Base-by-base conservation (phyloP, 1,140 invertebrate species). In the Bombus waltoni region DNA sequence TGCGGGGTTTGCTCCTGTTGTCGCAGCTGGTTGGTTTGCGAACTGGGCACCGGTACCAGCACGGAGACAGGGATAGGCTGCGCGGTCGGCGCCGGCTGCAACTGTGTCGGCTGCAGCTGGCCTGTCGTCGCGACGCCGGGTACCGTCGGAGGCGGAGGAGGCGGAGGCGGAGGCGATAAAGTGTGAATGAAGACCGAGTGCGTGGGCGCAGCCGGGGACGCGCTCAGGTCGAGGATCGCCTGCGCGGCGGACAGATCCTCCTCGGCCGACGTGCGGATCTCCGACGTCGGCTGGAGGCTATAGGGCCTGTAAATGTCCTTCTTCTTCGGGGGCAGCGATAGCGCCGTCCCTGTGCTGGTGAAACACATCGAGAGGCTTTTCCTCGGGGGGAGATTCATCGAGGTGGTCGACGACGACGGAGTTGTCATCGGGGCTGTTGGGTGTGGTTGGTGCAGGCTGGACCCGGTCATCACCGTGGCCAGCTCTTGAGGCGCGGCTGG, bases 301-400 rank as follows among this genome's bases (percentile, higher is more conserved):
- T 98, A 98, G 0, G 98, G 98, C 74, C 98, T 96, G 94, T 98
- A 98, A 85, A 98, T 98, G 93, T 98, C 98, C 94, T 98, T 98
- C 94, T 98, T 98, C 93, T 98, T 98, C 0, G 98, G 98, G 57
- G 98, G 97, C 85, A 98, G 93, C 75, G 97, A 98, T 1, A 98
- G 94, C 25, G 97, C 96, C 9, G 97, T 97, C 9, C 97, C 97
- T 6, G 97, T 98, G 93, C 97, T 98, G 38, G 97, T 98, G 93
- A 97, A 98, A 92, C 97, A 98, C 97, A 98, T 97, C 10, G 97
- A 96, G 44, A 97, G 95, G 53, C 97, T 97, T 93, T 97, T 97
- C 87, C 96, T 95, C 84, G 96, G 96, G 78, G 96, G 95, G 13
- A 94, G 75, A 57, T 70, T 93, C 44, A 92, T 44, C 5, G 91